phyloP scores from a whole-genome alignment of 2,797 vertebrate genomes.

The Tarsius wallacei region DNA sequence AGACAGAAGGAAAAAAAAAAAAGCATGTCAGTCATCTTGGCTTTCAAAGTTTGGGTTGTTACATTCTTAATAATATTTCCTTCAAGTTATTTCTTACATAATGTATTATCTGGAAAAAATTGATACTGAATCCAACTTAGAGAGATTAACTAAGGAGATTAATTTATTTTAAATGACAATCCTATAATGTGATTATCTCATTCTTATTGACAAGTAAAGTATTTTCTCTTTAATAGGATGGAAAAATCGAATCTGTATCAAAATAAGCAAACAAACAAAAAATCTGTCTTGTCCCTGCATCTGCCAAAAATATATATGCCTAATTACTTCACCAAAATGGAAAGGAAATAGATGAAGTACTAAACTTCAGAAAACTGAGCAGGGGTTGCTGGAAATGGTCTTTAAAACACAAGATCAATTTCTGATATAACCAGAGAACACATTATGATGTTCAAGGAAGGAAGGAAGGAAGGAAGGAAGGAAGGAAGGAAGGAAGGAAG shows the following conservation, averaged over 20 bases:
- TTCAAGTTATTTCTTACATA: not conserved
- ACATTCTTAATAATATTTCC: not conserved
- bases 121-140: not conserved
- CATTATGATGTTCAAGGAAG: not conserved
- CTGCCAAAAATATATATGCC: not conserved
- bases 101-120: not conserved
- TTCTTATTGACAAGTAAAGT: not conserved
- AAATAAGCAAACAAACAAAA: not conserved
- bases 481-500: no score
- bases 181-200: not conserved
- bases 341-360: not conserved
- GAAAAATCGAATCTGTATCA: not conserved
- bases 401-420: not conserved
- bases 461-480: no score
- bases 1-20: not conserved
- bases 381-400: not conserved
- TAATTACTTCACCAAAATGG: slow-evolving; percentile 6
- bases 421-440: not conserved
- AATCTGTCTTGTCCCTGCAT: not conserved
- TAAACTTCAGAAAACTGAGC: not conserved
- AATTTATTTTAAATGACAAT: not conserved
- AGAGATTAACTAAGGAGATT: not conserved
- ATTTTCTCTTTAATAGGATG: not conserved
- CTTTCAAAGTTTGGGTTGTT: not conserved
- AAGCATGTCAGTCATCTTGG: not conserved